Conservation (phyloP, 2,888 invertebrate genomes). For the Coelogynopora nodosa region DNA sequence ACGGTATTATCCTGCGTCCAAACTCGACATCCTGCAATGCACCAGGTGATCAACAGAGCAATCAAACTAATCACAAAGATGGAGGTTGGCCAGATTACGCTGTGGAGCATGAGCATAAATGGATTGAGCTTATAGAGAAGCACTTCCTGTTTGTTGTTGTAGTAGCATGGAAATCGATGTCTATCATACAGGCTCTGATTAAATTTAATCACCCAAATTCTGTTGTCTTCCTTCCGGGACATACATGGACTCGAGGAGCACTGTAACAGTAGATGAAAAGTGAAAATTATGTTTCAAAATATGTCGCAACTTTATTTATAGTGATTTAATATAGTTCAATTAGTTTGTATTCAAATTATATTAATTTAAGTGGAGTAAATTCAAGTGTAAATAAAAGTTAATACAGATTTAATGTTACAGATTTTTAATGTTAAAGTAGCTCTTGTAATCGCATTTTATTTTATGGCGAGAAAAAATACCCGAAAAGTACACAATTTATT, state of each 20-base stretch:
- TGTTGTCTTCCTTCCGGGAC: constrained; percentile 34
- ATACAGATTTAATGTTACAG: no score
- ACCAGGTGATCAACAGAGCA: neutral
- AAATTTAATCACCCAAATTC: constrained; percentile 23
- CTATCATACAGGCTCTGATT: constrained; percentile 21
- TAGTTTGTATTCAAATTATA: no score
- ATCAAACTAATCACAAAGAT: constrained; percentile 7
- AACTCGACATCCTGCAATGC: neutral
- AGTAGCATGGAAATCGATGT: constrained; percentile 1
- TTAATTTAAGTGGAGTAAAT: no score
- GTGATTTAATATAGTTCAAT: no score
- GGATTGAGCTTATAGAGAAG: neutral
- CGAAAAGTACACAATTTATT: no score
- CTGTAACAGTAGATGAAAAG: neutral
- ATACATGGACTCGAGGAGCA: constrained; percentile 41
- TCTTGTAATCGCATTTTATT: no score
- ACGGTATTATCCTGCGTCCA: constrained; percentile 34
- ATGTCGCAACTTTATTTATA: no score
- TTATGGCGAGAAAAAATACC: no score
- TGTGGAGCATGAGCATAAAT: neutral
- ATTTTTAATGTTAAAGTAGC: no score
- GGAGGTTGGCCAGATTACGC: constrained; percentile 26
- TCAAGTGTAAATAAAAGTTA: no score
- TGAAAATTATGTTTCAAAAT: no score
- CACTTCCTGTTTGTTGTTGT: neutral